Percentiles rank a stretch among this genome's conserved stretches.
phyloP scores from a whole-genome alignment of 2,113 vertebrate species.

The Microcebus griseorufus region DNA sequence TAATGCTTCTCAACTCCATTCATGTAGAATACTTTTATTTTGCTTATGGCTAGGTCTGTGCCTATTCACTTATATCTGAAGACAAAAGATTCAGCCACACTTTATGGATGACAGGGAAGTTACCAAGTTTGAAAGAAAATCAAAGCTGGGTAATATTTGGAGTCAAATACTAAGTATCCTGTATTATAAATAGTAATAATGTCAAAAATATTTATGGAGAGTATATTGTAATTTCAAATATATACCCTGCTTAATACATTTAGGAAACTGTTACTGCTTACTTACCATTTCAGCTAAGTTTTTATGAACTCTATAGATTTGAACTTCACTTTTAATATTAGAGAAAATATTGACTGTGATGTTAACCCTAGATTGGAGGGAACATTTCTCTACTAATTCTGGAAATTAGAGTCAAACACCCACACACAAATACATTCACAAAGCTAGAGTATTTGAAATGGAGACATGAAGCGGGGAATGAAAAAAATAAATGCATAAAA shows the following conservation, averaged over 20 bases:
- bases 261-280: not conserved
- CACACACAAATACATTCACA: not conserved
- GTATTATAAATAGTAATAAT: not conserved
- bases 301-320: not conserved
- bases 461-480: not conserved
- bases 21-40: not conserved
- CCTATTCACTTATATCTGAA: not conserved
- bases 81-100: not conserved
- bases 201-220: not conserved
- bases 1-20: not conserved
- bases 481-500: not conserved
- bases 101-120: not conserved
- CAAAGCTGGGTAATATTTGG: not conserved
- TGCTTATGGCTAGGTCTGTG: not conserved
- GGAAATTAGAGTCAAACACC: not conserved
- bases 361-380: not conserved
- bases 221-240: not conserved
- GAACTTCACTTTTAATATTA: conserved; percentile 1
- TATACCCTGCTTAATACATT: not conserved
- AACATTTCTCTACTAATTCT: not conserved
- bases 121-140: not conserved
- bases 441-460: not conserved
- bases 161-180: not conserved
- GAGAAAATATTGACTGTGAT: not conserved
- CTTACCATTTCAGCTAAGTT: not conserved